Evolutionary conservation across 1,140 invertebrate species (phyloP).

Genomic region (Adoxophyes honmai): DNA sequence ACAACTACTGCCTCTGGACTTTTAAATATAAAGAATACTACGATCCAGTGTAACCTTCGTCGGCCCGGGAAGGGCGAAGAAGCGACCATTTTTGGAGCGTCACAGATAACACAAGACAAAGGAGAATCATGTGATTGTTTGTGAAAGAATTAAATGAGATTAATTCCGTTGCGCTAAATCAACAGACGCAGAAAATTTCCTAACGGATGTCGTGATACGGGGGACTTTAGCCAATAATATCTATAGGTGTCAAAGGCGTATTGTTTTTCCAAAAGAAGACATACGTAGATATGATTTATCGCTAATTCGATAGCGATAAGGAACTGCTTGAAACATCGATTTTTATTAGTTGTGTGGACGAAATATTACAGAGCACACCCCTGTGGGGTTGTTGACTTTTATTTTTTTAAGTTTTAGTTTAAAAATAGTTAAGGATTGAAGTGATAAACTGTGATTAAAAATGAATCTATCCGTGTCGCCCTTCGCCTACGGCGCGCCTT

Average conservation of each 20-base stretch:
- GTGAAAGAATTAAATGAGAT: slow-evolving; percentile 29
- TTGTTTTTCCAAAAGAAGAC: too few species aligned
- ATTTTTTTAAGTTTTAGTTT: background rate
- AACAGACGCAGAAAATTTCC: background rate
- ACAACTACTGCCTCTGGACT: slow-evolving; percentile 65
- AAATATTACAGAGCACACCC: background rate
- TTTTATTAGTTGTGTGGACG: slow-evolving; percentile 1
- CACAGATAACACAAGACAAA: slow-evolving; percentile 38
- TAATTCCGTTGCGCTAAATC: background rate
- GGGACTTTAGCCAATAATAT: too few species aligned
- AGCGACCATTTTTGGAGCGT: slow-evolving; percentile 4
- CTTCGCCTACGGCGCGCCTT: slow-evolving; percentile 35
- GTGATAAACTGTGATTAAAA: slow-evolving; percentile 33
- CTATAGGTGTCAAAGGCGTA: too few species aligned
- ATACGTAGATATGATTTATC: too few species aligned
- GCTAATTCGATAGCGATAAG: background rate
- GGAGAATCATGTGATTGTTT: slow-evolving; percentile 40
- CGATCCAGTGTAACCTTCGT: slow-evolving; percentile 24
- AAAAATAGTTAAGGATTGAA: slow-evolving; percentile 25
- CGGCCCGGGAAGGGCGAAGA: too few species aligned
- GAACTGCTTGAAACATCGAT: background rate
- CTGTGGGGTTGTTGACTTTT: background rate
- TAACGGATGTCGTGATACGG: too few species aligned
- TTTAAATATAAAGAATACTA: slow-evolving; percentile 57
- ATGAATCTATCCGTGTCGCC: slow-evolving; percentile 49